Evolutionary conservation across 2,113 vertebrate species (phyloP), one percentile per base, ranked within the genome.

Genomic region (Sisor rabdophorus): DNA sequence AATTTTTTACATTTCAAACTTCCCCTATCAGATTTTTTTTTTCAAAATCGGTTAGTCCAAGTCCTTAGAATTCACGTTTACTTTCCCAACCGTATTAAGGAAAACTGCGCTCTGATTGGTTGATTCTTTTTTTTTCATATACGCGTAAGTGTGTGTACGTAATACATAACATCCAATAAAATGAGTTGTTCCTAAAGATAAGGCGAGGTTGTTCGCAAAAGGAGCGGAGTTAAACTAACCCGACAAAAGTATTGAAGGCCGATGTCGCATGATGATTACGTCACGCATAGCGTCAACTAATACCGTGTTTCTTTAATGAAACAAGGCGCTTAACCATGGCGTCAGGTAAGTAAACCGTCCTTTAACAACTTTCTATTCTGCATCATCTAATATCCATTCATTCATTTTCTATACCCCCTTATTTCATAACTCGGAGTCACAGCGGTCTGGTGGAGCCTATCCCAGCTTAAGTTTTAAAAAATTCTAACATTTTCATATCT

Each of bases 181-280:
- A 20, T 12, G 24, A 26, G 9, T 2, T 10, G n/a, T 58, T 44
- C 1, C 1, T 28, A 11, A 30, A 0, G 13, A 5, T 32, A 17
- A 15, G 56, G 71, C 40, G 56, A 1, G 10, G 3, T 30, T 60
- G 56, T 30, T 22, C n/a, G 4, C 11, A 73, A 73, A 50, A 73
- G 40, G 24, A 20, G 72, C 50, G 19, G 24, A 60, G 28, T 1
- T 26, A 16, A 61, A 52, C 28, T 22, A 60, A 60, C 5, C 1
- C 2, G 32, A 19, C 15, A 24, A 24, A 44, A 19, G 4, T n/a
- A 10, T 22, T 6, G 44, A 53, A 54, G n/a, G 61, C 11, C 11
- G 12, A 16, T 17, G 77, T 56, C 77, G 77, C 77, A 24, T 19
- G 28, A n/a, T 78, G 69, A 78, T 78, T 22, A 30, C 77, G 60